Percentiles rank a stretch among this genome's conserved stretches.
phyloP scores from a whole-genome alignment of 2,888 invertebrate genomes.

The Agapostemon virescens region DNA sequence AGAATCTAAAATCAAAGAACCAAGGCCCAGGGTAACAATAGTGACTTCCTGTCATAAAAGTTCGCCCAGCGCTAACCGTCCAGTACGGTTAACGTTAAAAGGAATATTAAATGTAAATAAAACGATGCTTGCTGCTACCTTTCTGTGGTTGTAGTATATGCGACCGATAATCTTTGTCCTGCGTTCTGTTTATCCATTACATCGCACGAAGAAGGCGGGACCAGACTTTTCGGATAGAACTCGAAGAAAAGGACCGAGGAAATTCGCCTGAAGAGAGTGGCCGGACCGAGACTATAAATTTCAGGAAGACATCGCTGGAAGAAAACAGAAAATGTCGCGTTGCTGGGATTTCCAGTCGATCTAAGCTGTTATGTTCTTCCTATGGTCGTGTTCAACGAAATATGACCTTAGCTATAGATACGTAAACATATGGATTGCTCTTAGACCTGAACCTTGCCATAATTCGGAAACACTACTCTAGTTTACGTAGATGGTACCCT shows the following conservation, averaged over 20 bases:
- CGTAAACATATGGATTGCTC: neutral
- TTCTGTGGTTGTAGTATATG: neutral
- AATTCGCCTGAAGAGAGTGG: neutral
- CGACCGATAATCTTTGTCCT: neutral
- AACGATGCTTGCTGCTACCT: neutral
- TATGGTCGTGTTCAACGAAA: neutral
- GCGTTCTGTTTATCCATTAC: neutral
- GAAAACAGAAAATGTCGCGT: neutral
- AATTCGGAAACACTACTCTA: neutral
- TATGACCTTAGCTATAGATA: neutral
- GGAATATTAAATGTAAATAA: neutral
- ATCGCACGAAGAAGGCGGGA: neutral
- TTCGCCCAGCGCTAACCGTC: no score
- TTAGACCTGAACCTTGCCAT: neutral
- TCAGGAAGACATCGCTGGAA: neutral
- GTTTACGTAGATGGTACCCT: neutral
- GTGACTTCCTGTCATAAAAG: no score
- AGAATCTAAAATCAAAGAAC: no score
- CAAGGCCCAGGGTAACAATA: no score
- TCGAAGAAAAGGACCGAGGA: neutral
- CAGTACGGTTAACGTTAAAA: no score
- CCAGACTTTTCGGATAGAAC: neutral
- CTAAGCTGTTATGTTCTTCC: neutral
- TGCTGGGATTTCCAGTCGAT: neutral
- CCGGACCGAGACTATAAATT: neutral